phyloP scores from a whole-genome alignment of 2,888 invertebrate genomes.

The Dicyrtomina minuta region DNA sequence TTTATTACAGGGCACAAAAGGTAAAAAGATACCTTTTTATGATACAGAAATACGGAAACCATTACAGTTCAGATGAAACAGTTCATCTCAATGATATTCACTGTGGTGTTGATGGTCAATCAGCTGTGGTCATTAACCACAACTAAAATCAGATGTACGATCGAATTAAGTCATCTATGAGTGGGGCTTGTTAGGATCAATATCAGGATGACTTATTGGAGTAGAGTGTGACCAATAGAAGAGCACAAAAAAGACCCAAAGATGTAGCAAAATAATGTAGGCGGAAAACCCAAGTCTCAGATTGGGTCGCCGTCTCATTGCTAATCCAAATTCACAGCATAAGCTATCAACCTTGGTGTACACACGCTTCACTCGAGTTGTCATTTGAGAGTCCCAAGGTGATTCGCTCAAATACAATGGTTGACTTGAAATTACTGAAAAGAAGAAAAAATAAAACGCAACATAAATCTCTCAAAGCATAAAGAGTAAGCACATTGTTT shows the following conservation, averaged over 20 bases:
- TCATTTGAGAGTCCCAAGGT: conserved; percentile 72
- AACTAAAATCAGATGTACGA: no score
- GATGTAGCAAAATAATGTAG: conserved; percentile 49
- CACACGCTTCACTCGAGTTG: conserved; percentile 73
- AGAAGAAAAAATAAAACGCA: conserved; percentile 12
- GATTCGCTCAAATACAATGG: conserved; percentile 72
- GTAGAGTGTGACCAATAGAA: conserved; percentile 39
- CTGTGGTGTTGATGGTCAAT: no score
- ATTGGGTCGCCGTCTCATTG: conserved; percentile 50
- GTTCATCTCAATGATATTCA: no score
- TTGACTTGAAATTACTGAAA: conserved; percentile 66
- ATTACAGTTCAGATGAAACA: no score
- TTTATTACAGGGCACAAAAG: no score
- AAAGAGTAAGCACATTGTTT: no score
- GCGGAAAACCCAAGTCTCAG: conserved; percentile 49
- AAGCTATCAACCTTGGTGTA: conserved; percentile 75
- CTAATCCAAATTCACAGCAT: conserved; percentile 59
- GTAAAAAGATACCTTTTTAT: no score
- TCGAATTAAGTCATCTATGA: no score
- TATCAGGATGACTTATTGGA: conserved; percentile 11
- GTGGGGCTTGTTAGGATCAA: no score
- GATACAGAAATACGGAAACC: no score
- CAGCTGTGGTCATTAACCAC: no score
- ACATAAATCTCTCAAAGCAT: no score
- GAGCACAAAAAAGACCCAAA: conserved; percentile 53